Conservation (phyloP, 2,888 invertebrate genomes). For the Drosophila mercatorum region DNA sequence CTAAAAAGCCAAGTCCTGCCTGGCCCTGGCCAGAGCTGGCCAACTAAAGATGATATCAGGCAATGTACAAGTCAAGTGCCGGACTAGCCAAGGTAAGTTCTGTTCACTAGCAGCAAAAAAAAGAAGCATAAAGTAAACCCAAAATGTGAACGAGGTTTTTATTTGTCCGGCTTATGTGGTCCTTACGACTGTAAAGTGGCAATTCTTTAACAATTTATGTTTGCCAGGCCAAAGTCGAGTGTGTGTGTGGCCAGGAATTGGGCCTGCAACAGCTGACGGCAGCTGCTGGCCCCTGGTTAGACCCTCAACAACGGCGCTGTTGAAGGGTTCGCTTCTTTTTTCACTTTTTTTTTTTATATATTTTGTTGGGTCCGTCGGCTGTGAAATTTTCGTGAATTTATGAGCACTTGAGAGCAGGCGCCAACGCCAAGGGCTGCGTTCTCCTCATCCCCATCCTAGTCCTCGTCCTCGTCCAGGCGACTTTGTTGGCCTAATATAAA, state of each 20-base stretch:
- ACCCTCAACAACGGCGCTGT: conserved; percentile 12
- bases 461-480: conserved; percentile 27
- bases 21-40: conserved; percentile 1
- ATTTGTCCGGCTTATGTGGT: conserved; percentile 73
- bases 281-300: conserved; percentile 18
- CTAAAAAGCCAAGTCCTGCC: conserved; percentile 15
- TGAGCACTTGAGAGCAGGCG: conserved; percentile 81
- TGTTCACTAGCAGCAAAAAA: conserved; percentile 3
- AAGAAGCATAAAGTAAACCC: not conserved
- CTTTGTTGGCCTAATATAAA: conserved; percentile 80
- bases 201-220: conserved; percentile 81
- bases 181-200: conserved; percentile 81
- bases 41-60: conserved; percentile 34
- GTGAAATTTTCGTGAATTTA: conserved; percentile 81
- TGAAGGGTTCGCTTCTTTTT: conserved; percentile 59
- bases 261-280: conserved; percentile 71
- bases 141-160: conserved; percentile 54
- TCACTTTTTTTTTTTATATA: conserved; percentile 58
- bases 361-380: conserved; percentile 71
- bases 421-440: conserved; percentile 60
- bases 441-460: conserved; percentile 44
- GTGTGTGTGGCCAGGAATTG: conserved; percentile 33
- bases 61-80: conserved; percentile 14
- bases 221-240: conserved; percentile 65
- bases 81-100: conserved; percentile 27